phyloP scores from a whole-genome alignment of 2,888 invertebrate species.

The Heliconius charithonia region DNA sequence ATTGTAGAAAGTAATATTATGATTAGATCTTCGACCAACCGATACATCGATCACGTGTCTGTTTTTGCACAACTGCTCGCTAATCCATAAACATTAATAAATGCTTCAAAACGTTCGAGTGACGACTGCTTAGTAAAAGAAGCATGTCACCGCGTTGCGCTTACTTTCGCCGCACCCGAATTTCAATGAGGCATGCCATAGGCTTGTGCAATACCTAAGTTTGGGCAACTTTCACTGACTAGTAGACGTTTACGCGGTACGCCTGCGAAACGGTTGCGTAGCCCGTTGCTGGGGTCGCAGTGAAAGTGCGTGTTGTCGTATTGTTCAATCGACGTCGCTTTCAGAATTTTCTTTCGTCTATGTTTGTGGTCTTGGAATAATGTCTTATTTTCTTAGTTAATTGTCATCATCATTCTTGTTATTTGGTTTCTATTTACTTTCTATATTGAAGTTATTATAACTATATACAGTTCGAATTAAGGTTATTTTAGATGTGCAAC shows the following conservation, averaged over 20 bases:
- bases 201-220: constrained; percentile 81
- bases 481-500: background rate
- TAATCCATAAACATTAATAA: constrained; percentile 13
- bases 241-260: constrained; percentile 71
- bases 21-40: constrained; percentile 70
- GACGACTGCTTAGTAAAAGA: constrained; percentile 37
- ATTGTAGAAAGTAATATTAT: constrained; percentile 83
- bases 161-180: constrained; percentile 80
- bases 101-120: constrained; percentile 1
- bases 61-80: constrained; percentile 63
- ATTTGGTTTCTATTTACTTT: background rate
- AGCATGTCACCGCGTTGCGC: constrained; percentile 54
- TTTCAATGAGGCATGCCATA: constrained; percentile 75
- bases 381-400: background rate
- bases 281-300: constrained; percentile 73
- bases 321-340: constrained; percentile 52
- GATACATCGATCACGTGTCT: constrained; percentile 76
- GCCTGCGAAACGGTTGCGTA: constrained; percentile 80
- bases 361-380: constrained; percentile 19
- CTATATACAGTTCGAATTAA: background rate
- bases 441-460: background rate
- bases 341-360: constrained; percentile 38
- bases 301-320: constrained; percentile 73
- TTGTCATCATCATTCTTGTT: background rate
- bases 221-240: constrained; percentile 81